Evolutionary conservation across 1,140 invertebrate species (phyloP), one percentile per base, ranked within the genome.

Genomic region (Wasmannia auropunctata): DNA sequence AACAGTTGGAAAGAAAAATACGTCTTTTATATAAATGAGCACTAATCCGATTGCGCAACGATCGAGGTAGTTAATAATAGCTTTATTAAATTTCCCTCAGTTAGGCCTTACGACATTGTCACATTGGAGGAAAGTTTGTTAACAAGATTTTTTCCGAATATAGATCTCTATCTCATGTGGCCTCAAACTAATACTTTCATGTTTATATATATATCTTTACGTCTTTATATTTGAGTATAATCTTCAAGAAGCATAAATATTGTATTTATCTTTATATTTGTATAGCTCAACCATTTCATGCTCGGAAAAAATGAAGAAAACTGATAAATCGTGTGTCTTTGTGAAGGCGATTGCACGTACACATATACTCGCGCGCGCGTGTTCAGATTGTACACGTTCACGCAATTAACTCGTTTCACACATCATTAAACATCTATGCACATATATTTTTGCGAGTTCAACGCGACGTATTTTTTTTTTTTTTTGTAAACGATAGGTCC

Each of bases 61-160:
- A n/a, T n/a, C 11, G 3, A 58, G 7, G 34, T n/a, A 1, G 28
- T 87, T 80, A 69, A 54, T 88, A 89, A 88, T 89, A 69, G n/a
- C 62, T 58, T 89, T 88, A 86, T 89, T 81, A 58, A 86, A 86
- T 88, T 88, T 77, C 62, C 56, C 22, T 40, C 69, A 37, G 76
- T 60, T 60, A 31, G 86, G 83, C 54, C 34, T 76, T 60, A 76
- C 37, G 31, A n/a, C n/a, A 76, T 22, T 43, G 54, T 22, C 34
- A 75, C 70, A 65, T 84, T 51, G 28, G 11, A 43, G 25, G 16
- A 76, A 14, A 77, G 22, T 19, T 43, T 5, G 2, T 4, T 74
- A 87, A 74, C 11, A 28, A 77, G 65, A 83, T 76, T 86, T 40
- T 86, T 37, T 37, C 14, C 4, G 7, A 22, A 14, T 25, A 0